These are phyloP conservation scores for Aphelinus atriplicis DNA, from an alignment of 1,140 invertebrate genomes.

Conservation along the genomic window DNA sequence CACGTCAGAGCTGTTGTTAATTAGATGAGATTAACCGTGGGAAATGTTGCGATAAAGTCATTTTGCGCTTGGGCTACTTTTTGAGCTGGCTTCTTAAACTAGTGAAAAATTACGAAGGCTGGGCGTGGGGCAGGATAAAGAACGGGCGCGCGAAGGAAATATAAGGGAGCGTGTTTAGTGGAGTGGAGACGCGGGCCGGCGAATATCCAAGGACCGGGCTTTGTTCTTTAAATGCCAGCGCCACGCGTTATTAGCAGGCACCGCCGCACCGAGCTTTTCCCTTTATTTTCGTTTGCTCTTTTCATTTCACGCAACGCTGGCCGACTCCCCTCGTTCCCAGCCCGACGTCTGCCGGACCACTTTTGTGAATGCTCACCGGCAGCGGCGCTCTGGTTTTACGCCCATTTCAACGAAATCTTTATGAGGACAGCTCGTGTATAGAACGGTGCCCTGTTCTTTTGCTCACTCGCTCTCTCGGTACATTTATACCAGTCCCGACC, in stretches of 20 bases:
- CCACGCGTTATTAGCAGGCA: constrained; percentile 21
- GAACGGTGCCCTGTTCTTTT: too few relatives aligned
- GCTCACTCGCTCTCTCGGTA: too few relatives aligned
- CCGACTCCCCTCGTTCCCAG: background rate
- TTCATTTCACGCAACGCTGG: background rate
- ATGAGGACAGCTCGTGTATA: background rate
- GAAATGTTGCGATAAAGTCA: background rate
- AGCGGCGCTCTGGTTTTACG: background rate
- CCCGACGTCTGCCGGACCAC: background rate
- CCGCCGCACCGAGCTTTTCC: background rate
- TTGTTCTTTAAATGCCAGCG: constrained; percentile 30
- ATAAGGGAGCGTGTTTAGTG: background rate
- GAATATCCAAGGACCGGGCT: constrained; percentile 23
- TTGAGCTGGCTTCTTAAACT: background rate
- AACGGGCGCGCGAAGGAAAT: too few relatives aligned
- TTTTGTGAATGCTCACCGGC: background rate
- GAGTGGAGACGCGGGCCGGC: background rate
- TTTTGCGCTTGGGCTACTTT: background rate
- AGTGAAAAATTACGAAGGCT: constrained; percentile 15
- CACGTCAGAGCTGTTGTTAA: too few relatives aligned
- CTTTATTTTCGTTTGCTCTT: constrained; percentile 1
- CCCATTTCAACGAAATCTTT: constrained; percentile 16
- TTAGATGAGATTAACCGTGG: too few relatives aligned
- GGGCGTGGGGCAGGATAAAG: too few relatives aligned
- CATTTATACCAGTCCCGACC: too few relatives aligned